Conservation (phyloP, 2,113 vertebrate genomes). For the Centropus bengalensis region DNA sequence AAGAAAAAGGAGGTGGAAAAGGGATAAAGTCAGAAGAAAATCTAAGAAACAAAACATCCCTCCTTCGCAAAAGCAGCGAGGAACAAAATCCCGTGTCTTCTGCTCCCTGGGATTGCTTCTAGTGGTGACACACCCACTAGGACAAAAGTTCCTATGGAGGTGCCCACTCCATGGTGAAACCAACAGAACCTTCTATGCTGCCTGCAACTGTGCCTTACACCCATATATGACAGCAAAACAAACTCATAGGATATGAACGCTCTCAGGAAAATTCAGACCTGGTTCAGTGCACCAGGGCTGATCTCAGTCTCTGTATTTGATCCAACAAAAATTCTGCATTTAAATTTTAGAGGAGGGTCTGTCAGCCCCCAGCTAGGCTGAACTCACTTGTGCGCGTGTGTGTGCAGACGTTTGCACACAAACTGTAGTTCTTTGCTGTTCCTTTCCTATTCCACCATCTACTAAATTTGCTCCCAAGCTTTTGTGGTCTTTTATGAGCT, state of each 20-base stretch:
- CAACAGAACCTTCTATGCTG: background rate
- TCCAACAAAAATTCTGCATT: slow-evolving; percentile 37
- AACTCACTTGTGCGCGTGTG: rapidly evolving
- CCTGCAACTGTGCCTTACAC: background rate
- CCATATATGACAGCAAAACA: background rate
- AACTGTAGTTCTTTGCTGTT: background rate
- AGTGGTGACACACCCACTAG: background rate
- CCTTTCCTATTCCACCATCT: background rate
- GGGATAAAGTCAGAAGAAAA: background rate
- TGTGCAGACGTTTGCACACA: background rate
- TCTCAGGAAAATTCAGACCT: slow-evolving; percentile 14
- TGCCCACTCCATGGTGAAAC: background rate
- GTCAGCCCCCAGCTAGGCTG: background rate
- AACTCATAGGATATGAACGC: background rate
- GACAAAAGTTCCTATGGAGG: background rate
- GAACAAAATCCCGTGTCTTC: background rate
- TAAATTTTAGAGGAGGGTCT: background rate
- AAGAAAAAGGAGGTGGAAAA: background rate
- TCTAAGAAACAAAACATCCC: background rate
- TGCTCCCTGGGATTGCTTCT: background rate
- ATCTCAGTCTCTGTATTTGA: slow-evolving; percentile 14
- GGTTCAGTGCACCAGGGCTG: background rate
- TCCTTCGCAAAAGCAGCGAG: background rate
- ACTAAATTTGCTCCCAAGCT: background rate
- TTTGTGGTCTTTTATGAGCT: background rate